A percentile compares a stretch with the other conserved stretches of the same genome.
phyloP scores from a whole-genome alignment of 2,797 vertebrate genomes.

The Nyctalus aviator region DNA sequence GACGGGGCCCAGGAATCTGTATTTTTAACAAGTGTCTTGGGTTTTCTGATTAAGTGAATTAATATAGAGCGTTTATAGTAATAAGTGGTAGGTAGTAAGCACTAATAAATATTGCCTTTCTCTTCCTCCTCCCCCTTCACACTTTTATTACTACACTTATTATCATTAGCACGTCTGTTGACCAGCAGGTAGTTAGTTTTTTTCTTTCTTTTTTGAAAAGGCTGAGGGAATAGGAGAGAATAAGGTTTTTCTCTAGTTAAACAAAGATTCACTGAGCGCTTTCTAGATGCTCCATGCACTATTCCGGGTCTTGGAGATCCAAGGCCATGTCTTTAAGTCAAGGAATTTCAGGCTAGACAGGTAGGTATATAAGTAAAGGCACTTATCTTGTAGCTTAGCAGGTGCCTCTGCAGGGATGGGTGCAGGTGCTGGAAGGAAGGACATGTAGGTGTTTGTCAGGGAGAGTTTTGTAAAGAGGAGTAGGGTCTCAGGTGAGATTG shows the following conservation, averaged over 20 bases:
- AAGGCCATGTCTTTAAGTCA: neutral
- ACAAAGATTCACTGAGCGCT: neutral
- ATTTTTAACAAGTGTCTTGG: neutral
- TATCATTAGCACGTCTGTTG: neutral
- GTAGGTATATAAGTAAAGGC: neutral
- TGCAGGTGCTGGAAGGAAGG: neutral
- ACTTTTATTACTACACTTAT: neutral
- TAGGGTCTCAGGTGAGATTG: neutral
- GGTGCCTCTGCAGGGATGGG: accelerated
- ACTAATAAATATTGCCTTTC: neutral
- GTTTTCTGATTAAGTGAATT: constrained; percentile 17
- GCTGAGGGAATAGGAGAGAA: constrained; percentile 19
- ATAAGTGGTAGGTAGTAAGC: neutral
- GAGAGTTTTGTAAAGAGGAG: neutral
- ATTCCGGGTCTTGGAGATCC: neutral
- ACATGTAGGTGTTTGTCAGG: neutral
- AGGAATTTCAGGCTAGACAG: neutral
- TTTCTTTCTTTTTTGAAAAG: constrained; percentile 1
- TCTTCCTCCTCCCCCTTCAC: neutral
- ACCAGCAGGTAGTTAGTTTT: neutral
- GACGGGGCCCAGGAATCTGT: neutral
- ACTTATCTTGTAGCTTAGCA: neutral
- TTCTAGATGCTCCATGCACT: neutral
- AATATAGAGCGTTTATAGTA: neutral
- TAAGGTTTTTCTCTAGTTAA: neutral